Conservation (phyloP, 2,797 vertebrate genomes). For the Pangasius larnaudii region DNA sequence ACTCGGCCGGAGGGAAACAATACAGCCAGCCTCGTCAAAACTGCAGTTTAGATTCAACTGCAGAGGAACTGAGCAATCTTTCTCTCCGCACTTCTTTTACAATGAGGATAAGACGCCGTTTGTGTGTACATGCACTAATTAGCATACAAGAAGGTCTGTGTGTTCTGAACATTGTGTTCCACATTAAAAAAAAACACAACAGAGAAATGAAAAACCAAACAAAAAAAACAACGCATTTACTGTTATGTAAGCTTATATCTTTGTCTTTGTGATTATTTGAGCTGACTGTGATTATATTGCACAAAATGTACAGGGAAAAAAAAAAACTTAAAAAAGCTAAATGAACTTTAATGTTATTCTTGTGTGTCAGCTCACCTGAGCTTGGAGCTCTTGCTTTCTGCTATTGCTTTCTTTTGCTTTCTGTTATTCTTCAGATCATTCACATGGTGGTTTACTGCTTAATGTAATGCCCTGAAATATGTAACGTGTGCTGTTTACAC, state of each 20-base stretch:
- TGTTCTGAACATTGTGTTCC: neutral
- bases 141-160: neutral
- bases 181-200: too few species aligned
- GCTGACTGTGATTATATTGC: neutral
- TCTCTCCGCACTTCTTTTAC: neutral
- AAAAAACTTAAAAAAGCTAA: neutral
- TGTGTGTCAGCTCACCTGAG: neutral
- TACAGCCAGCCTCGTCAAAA: constrained; percentile 61
- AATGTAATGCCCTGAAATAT: neutral
- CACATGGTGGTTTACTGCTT: neutral
- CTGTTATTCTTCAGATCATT: neutral
- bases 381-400: neutral
- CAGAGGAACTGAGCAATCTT: neutral
- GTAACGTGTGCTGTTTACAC: neutral
- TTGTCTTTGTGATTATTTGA: neutral
- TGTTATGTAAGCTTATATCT: too few species aligned
- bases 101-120: neutral
- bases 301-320: neutral
- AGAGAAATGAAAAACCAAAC: neutral
- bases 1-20: constrained; percentile 60
- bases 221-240: neutral
- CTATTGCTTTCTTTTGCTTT: neutral
- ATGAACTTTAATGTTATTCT: neutral
- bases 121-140: neutral
- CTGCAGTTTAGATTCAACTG: neutral